phyloP scores from a whole-genome alignment of 2,113 vertebrate genomes.

The Bambusicola thoracicus region DNA sequence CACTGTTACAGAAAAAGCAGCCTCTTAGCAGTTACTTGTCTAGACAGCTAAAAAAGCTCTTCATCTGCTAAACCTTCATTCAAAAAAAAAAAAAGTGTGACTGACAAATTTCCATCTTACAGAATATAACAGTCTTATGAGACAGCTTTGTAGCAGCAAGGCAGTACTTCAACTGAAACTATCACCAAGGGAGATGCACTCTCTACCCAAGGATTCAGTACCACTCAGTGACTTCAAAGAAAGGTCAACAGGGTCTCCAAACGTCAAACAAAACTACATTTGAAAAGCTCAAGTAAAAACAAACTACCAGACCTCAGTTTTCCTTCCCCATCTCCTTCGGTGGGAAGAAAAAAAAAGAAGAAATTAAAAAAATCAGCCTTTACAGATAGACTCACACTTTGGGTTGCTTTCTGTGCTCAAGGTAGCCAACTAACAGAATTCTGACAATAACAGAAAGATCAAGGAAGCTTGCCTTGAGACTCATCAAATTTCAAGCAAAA shows the following conservation, averaged over 20 bases:
- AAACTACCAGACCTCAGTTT: background rate
- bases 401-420: background rate
- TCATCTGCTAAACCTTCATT: conserved; percentile 60
- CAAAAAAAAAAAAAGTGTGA: background rate
- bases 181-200: conserved; percentile 26
- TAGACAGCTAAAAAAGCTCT: conserved; percentile 59
- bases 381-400: background rate
- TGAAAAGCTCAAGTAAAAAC: conserved; percentile 1
- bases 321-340: background rate
- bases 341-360: background rate
- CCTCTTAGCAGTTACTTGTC: conserved; percentile 49
- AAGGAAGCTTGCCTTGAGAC: background rate
- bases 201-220: conserved; percentile 45
- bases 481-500: background rate
- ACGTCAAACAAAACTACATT: conserved; percentile 25
- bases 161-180: conserved; percentile 10
- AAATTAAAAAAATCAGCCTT: background rate
- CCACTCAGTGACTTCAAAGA: background rate
- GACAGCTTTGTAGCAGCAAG: background rate
- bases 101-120: conserved; percentile 31
- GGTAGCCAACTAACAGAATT: background rate
- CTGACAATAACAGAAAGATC: background rate
- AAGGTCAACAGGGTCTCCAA: conserved; percentile 31
- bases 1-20: conserved; percentile 72
- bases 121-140: background rate